Percentiles rank a stretch among this genome's conserved stretches.
Evolutionary conservation across 2,888 invertebrate species (phyloP).

Genomic region (Microplitis manilae): DNA sequence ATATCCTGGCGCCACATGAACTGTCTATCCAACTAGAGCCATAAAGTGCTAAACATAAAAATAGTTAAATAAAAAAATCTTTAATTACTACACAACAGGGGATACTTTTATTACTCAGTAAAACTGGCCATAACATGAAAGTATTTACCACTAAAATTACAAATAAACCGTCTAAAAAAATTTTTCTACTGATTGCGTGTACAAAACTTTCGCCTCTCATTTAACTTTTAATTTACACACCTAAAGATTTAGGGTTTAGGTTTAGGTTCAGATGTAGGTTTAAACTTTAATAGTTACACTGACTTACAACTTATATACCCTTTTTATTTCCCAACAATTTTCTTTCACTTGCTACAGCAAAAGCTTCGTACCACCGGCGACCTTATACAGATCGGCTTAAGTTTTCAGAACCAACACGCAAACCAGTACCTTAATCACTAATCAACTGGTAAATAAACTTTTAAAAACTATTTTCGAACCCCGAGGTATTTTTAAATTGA

Average conservation of each 20-base stretch:
- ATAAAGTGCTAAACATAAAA: neutral
- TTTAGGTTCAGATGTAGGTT: no score
- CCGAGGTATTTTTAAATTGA: neutral
- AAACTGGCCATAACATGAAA: neutral
- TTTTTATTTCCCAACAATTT: conserved; percentile 2
- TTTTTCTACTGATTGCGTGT: conserved; percentile 52
- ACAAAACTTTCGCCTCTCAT: conserved; percentile 56
- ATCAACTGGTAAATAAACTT: neutral
- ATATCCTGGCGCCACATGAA: neutral
- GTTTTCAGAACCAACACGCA: neutral
- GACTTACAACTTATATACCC: neutral
- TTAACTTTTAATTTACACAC: conserved; percentile 58
- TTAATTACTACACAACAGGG: neutral
- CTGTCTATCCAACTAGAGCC: neutral
- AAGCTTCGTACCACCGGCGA: conserved; percentile 19
- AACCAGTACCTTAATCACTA: neutral
- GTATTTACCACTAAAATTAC: neutral
- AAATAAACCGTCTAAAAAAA: conserved; percentile 6
- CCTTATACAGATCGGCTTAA: neutral
- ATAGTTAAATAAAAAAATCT: neutral
- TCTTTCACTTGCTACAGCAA: neutral
- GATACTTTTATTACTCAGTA: no score
- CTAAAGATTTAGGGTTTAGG: neutral
- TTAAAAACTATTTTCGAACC: neutral
- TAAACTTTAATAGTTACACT: neutral